Conservation (phyloP, 2,888 invertebrate species). For the Mesorhabditis sp. region DNA sequence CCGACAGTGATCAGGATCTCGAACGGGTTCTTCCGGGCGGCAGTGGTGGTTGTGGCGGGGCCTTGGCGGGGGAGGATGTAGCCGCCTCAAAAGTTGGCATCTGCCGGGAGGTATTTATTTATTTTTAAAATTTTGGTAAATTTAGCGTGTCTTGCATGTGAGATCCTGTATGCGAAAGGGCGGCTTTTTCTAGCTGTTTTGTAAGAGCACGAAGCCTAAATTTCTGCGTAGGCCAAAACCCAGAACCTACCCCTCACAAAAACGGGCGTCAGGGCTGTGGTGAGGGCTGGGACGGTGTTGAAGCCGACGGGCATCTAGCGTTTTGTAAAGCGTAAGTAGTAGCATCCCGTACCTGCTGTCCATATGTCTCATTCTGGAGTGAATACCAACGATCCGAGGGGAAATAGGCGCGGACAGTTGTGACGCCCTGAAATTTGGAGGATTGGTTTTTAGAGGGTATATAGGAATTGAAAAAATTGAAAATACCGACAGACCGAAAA, state of each 20-base stretch:
- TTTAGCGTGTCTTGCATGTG: neutral
- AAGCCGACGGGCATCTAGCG: slow-evolving; percentile 28
- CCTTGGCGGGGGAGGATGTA: slow-evolving; percentile 64
- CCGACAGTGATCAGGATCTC: slow-evolving; percentile 66
- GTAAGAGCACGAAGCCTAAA: neutral
- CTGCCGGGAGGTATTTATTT: neutral
- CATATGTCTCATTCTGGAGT: slow-evolving; percentile 37
- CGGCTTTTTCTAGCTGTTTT: neutral
- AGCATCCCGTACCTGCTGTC: slow-evolving; percentile 11
- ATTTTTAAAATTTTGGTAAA: neutral
- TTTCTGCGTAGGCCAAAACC: too few relatives aligned
- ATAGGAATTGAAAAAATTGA: too few relatives aligned
- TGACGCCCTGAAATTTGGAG: slow-evolving; percentile 23
- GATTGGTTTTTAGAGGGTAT: neutral
- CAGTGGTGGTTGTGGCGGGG: slow-evolving; percentile 40
- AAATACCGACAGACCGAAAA: too few relatives aligned
- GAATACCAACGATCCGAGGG: slow-evolving; percentile 59
- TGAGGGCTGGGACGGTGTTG: slow-evolving; percentile 37
- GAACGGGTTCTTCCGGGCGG: slow-evolving; percentile 67
- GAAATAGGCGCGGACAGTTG: slow-evolving; percentile 56
- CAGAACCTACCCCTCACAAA: slow-evolving; percentile 36
- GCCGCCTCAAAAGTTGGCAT: slow-evolving; percentile 61
- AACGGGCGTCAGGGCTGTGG: slow-evolving; percentile 38
- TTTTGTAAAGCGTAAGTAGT: slow-evolving; percentile 8
- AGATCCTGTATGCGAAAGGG: neutral